Evolutionary conservation across 1,140 invertebrate species (phyloP).

Genomic region (Drosophila rufa): DNA sequence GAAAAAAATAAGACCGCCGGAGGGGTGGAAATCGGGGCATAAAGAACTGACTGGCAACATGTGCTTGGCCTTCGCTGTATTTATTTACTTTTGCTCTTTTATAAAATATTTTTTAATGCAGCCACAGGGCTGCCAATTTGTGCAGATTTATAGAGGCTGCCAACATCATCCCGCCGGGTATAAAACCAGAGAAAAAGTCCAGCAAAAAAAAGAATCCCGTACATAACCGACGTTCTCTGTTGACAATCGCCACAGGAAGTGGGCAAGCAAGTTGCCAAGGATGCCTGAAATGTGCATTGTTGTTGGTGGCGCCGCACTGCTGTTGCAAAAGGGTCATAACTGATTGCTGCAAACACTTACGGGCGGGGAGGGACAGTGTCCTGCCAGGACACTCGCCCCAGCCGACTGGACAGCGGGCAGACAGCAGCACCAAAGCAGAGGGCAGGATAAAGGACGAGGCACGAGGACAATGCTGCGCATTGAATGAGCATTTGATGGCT

Average conservation of each 20-base stretch:
- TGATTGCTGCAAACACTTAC: constrained; percentile 79
- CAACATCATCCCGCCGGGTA: constrained; percentile 38
- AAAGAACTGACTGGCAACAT: constrained; percentile 67
- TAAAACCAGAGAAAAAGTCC: constrained; percentile 21
- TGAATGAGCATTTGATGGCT: constrained; percentile 60
- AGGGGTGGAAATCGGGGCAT: constrained; percentile 19
- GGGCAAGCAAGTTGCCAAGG: constrained; percentile 59
- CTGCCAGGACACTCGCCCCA: constrained; percentile 1
- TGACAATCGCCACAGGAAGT: constrained; percentile 79
- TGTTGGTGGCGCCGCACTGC: constrained; percentile 31
- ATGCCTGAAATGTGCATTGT: constrained; percentile 44
- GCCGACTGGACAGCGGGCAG: constrained; percentile 28
- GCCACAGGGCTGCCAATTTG: constrained; percentile 83
- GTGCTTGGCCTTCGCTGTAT: constrained; percentile 69
- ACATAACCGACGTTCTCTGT: constrained; percentile 58
- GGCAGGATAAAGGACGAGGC: constrained; percentile 15
- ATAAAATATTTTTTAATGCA: constrained; percentile 83
- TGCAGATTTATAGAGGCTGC: constrained; percentile 78
- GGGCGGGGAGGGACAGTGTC: not conserved
- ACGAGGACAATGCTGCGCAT: constrained; percentile 41
- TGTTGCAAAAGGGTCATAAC: constrained; percentile 65
- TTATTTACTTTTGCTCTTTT: constrained; percentile 82
- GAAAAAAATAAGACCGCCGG: constrained; percentile 39
- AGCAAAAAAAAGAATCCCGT: constrained; percentile 32
- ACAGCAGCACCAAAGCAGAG: not conserved